phyloP scores from a whole-genome alignment of 1,140 invertebrate species.

The Holcopasites calliopsidis region DNA sequence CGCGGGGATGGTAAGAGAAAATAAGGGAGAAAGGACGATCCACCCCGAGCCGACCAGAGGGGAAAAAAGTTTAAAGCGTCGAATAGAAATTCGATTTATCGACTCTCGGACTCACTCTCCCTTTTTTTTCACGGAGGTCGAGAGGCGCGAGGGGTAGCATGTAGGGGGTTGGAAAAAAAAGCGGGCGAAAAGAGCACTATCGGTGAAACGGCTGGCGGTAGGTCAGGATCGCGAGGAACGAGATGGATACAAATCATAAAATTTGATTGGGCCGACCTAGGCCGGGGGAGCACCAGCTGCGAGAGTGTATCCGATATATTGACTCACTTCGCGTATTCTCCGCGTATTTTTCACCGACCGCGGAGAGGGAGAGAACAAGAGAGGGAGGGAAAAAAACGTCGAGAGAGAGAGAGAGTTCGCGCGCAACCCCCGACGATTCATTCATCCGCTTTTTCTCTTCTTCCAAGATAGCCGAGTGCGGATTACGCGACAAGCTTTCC shows the following conservation, averaged over 20 bases:
- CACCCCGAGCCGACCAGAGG: not conserved
- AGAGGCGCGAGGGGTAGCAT: slow-evolving; percentile 19
- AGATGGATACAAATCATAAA: slow-evolving; percentile 77
- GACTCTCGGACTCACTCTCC: slow-evolving; percentile 64
- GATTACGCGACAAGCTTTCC: not conserved
- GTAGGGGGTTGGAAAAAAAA: slow-evolving; percentile 45
- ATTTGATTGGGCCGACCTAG: slow-evolving; percentile 75
- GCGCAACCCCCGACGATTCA: slow-evolving; percentile 52
- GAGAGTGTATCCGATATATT: slow-evolving; percentile 70
- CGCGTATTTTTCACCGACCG: slow-evolving; percentile 65
- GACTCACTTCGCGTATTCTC: slow-evolving; percentile 70
- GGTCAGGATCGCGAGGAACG: slow-evolving; percentile 71
- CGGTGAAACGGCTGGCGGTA: slow-evolving; percentile 67
- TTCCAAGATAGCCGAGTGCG: not conserved
- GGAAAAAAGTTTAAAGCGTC: slow-evolving; percentile 36
- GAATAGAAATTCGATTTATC: slow-evolving; percentile 57
- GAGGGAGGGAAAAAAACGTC: not conserved
- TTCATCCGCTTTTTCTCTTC: slow-evolving; percentile 60
- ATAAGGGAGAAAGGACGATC: too few relatives aligned
- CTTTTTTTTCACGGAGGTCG: slow-evolving; percentile 57
- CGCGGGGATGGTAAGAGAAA: too few relatives aligned
- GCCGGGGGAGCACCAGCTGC: slow-evolving; percentile 50
- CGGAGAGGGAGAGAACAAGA: slow-evolving; percentile 25
- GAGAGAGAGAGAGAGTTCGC: slow-evolving; percentile 1
- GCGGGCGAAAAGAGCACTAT: slow-evolving; percentile 52